phyloP scores from a whole-genome alignment of 2,888 invertebrate species.

The Opisthograptis luteolata region DNA sequence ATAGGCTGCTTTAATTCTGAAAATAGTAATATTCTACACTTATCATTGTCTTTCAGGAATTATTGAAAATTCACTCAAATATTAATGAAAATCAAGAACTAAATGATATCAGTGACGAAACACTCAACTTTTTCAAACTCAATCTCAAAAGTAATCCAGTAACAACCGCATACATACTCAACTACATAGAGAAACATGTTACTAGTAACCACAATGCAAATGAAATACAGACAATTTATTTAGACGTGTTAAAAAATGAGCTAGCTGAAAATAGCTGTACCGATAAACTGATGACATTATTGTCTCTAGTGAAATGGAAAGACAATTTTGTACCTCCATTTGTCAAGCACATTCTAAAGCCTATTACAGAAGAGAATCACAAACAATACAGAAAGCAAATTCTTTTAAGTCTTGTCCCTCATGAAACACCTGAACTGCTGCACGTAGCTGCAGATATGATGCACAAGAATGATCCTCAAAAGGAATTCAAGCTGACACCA shows the following conservation, averaged over 20 bases:
- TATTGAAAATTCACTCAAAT: slow-evolving; percentile 63
- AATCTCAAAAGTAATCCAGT: slow-evolving; percentile 76
- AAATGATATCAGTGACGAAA: slow-evolving; percentile 58
- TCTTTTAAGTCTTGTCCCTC: slow-evolving; percentile 69
- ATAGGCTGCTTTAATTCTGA: not conserved
- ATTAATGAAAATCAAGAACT: slow-evolving; percentile 58
- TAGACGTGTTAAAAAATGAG: slow-evolving; percentile 66
- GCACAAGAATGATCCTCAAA: slow-evolving; percentile 71
- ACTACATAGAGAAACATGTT: slow-evolving; percentile 57
- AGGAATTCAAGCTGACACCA: slow-evolving; percentile 74
- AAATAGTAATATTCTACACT: not conserved
- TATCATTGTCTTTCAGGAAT: slow-evolving; percentile 57
- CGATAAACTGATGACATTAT: slow-evolving; percentile 66
- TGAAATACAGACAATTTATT: slow-evolving; percentile 64
- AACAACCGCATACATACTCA: slow-evolving; percentile 62
- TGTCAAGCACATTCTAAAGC: slow-evolving; percentile 59
- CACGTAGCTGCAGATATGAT: slow-evolving; percentile 62
- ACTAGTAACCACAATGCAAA: slow-evolving; percentile 48
- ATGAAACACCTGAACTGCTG: slow-evolving; percentile 65
- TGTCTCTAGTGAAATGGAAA: slow-evolving; percentile 68
- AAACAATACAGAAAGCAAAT: slow-evolving; percentile 77
- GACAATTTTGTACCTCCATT: slow-evolving; percentile 59
- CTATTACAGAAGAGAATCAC: slow-evolving; percentile 63
- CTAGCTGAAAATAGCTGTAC: slow-evolving; percentile 56
- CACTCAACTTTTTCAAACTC: slow-evolving; percentile 67